A percentile compares a stretch with the other conserved stretches of the same genome.
Evolutionary conservation across 2,888 invertebrate species (phyloP).

Genomic region (Sphaerophoria rueppellii): DNA sequence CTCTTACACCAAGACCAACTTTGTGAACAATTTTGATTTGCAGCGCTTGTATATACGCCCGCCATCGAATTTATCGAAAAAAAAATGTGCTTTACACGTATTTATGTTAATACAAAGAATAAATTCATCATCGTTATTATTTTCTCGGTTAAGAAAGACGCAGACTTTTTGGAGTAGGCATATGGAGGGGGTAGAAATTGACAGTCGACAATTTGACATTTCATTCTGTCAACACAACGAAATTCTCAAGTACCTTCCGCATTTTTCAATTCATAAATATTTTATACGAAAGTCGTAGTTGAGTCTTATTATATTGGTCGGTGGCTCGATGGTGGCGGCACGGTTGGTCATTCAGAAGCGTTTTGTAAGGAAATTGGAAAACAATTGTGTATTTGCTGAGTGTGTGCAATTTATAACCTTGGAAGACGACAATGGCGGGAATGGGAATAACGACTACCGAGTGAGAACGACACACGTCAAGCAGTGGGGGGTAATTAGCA

Average conservation of each 20-base stretch:
- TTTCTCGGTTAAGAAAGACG: background rate
- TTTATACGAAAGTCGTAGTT: background rate
- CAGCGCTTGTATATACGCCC: constrained; percentile 20
- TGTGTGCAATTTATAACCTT: constrained; percentile 39
- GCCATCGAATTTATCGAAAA: background rate
- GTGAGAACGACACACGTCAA: constrained; percentile 28
- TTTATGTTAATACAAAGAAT: constrained; percentile 59
- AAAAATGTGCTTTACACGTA: constrained; percentile 39
- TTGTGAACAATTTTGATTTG: constrained; percentile 62
- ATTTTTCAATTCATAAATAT: constrained; percentile 52
- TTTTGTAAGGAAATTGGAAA: constrained; percentile 44
- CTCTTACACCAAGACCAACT: constrained; percentile 1
- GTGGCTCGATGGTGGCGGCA: background rate
- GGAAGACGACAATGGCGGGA: background rate
- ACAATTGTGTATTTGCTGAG: constrained; percentile 61
- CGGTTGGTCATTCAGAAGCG: constrained; percentile 56
- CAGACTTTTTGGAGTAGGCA: background rate
- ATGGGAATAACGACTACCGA: background rate
- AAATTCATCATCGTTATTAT: constrained; percentile 43
- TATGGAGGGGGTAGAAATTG: background rate
- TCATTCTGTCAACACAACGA: constrained; percentile 31
- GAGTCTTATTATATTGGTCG: no score
- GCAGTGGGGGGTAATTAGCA: constrained; percentile 71
- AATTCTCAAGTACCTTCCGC: constrained; percentile 51
- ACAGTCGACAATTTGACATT: constrained; percentile 58